Percentiles rank a stretch among this genome's conserved stretches.
These are phyloP conservation scores for Hydropsyche betteni DNA, from an alignment of 2,888 invertebrate species.

Conservation along the genomic window DNA sequence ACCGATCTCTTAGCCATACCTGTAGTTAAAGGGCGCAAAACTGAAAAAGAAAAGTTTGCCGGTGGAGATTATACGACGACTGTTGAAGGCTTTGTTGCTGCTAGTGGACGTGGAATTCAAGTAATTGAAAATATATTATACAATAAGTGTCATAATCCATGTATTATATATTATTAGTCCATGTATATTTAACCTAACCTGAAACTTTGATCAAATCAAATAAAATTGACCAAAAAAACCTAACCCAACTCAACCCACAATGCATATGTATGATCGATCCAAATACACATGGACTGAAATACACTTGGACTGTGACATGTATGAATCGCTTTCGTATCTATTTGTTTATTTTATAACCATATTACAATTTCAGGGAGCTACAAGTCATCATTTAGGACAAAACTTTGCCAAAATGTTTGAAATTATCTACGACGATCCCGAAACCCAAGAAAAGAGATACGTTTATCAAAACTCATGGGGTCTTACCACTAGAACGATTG, in stretches of 20 bases:
- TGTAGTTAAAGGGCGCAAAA: slow-evolving; percentile 94
- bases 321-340: no score
- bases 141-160: no score
- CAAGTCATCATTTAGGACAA: slow-evolving; percentile 98
- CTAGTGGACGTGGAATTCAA: slow-evolving; percentile 93
- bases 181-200: background rate
- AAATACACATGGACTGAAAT: no score
- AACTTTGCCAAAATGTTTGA: slow-evolving; percentile 99
- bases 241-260: no score
- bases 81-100: slow-evolving; percentile 94
- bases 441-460: slow-evolving; percentile 85
- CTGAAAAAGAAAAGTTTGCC: slow-evolving; percentile 99
- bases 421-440: slow-evolving; percentile 92
- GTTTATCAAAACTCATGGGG: slow-evolving; percentile 99
- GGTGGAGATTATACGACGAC: slow-evolving; percentile 98
- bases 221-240: no score
- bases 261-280: no score
- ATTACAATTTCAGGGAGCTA: slow-evolving; percentile 76
- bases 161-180: no score
- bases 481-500: slow-evolving; percentile 95
- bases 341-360: background rate
- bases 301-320: no score
- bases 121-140: slow-evolving; percentile 55
- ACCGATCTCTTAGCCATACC: slow-evolving; percentile 92
- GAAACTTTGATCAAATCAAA: no score